Evolutionary conservation across 2,888 invertebrate genomes (phyloP).

Genomic region (Orchesellides sinensis): DNA sequence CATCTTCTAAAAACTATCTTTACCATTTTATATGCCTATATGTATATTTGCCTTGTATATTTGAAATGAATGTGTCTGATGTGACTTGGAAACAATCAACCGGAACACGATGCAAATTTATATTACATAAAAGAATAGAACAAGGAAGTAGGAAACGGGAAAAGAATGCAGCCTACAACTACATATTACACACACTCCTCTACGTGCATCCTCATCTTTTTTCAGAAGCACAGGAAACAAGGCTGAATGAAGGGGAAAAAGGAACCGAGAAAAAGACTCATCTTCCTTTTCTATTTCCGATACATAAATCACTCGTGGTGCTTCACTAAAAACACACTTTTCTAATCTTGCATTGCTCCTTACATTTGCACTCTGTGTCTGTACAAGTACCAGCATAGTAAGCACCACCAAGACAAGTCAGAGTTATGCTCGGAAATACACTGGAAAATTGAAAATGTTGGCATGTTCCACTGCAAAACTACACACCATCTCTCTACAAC

Average conservation of each 20-base stretch:
- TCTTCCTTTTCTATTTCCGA: slow-evolving; percentile 74
- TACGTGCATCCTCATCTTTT: slow-evolving; percentile 28
- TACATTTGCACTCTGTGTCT: background rate
- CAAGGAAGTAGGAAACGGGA: slow-evolving; percentile 34
- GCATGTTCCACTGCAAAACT: background rate
- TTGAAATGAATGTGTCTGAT: slow-evolving; percentile 54
- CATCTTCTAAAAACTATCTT: background rate
- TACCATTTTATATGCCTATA: background rate
- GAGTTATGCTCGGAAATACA: too few relatives aligned
- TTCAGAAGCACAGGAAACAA: slow-evolving; percentile 47
- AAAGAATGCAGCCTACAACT: slow-evolving; percentile 23
- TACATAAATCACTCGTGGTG: slow-evolving; percentile 71
- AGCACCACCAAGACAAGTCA: too few relatives aligned
- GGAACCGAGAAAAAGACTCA: slow-evolving; percentile 62
- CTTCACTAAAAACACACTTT: slow-evolving; percentile 47
- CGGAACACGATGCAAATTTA: slow-evolving; percentile 66
- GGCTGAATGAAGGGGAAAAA: slow-evolving; percentile 44
- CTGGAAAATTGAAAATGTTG: background rate
- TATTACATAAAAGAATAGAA: slow-evolving; percentile 35
- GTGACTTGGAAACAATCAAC: slow-evolving; percentile 65
- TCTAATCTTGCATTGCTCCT: slow-evolving; percentile 66
- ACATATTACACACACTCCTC: too few relatives aligned
- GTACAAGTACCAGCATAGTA: too few relatives aligned
- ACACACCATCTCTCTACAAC: too few relatives aligned
- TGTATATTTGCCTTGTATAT: too few relatives aligned